Evolutionary conservation across 2,888 invertebrate genomes (phyloP).

Genomic region (Aphidius colemani): DNA sequence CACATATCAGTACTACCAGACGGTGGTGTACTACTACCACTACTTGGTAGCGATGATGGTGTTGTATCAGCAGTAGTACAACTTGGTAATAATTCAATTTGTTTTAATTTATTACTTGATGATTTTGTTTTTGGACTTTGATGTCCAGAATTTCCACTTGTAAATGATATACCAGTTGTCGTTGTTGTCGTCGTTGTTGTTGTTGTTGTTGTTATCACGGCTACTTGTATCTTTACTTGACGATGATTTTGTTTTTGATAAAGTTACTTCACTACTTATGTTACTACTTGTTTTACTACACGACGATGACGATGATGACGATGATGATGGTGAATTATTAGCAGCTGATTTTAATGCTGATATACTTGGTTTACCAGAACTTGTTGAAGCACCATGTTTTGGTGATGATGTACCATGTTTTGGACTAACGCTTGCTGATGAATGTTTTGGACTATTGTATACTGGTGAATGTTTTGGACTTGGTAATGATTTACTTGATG

Average conservation of each 20-base stretch:
- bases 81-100: conserved; percentile 67
- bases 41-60: conserved; percentile 42
- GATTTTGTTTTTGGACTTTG: conserved; percentile 73
- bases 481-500: conserved; percentile 64
- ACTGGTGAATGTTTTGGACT: conserved; percentile 81
- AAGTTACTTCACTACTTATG: conserved; percentile 33
- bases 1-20: conserved; percentile 67
- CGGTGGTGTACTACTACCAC: conserved; percentile 60
- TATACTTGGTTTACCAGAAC: conserved; percentile 87
- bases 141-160: conserved; percentile 62
- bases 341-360: conserved; percentile 82
- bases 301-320: conserved; percentile 6
- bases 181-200: too few relatives aligned
- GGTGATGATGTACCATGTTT: conserved; percentile 77
- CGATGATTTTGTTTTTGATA: conserved; percentile 37
- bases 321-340: conserved; percentile 64
- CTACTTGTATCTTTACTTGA: conserved; percentile 40
- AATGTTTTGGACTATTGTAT: conserved; percentile 75
- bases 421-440: conserved; percentile 75
- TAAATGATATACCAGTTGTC: conserved; percentile 29
- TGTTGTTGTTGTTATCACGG: conserved; percentile 47
- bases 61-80: conserved; percentile 41
- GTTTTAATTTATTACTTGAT: conserved; percentile 70
- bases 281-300: conserved; percentile 48
- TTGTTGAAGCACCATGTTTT: conserved; percentile 72